phyloP scores from a whole-genome alignment of 2,113 vertebrate species.

The Aphelocoma coerulescens region DNA sequence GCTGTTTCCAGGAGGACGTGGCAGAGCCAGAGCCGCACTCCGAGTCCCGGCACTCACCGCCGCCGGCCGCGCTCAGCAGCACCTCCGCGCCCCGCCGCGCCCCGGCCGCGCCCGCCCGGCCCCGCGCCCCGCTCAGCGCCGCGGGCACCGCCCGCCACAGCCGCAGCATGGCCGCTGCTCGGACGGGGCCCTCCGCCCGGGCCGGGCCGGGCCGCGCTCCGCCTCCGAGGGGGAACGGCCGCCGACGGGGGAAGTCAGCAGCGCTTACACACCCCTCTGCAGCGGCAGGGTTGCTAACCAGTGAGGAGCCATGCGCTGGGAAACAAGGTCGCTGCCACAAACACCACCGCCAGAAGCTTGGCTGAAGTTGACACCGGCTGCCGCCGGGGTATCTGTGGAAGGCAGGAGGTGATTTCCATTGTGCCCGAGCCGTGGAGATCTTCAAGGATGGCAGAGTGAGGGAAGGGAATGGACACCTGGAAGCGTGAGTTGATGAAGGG shows the following conservation, averaged over 20 bases:
- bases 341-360: constrained; percentile 5
- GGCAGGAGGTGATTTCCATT: constrained; percentile 44
- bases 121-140: constrained; percentile 47
- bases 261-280: fast-evolving
- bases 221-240: background rate
- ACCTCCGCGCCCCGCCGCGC: background rate
- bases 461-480: constrained; percentile 63
- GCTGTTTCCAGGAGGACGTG: fast-evolving
- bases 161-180: background rate
- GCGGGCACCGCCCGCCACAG: background rate
- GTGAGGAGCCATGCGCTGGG: constrained; percentile 58
- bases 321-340: background rate
- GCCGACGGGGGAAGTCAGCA: fast-evolving
- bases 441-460: constrained; percentile 59
- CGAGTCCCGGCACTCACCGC: constrained; percentile 14
- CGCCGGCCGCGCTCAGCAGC: background rate
- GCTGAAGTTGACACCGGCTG: background rate
- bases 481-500: constrained; percentile 40
- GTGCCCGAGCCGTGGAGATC: constrained; percentile 62
- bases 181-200: background rate
- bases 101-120: background rate
- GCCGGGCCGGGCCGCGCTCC: background rate
- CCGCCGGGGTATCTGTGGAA: background rate
- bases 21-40: background rate
- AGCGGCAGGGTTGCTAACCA: background rate